Percentiles rank a stretch among this genome's conserved stretches.
phyloP scores from a whole-genome alignment of 2,113 vertebrate genomes.

The Atlantisia rogersi region DNA sequence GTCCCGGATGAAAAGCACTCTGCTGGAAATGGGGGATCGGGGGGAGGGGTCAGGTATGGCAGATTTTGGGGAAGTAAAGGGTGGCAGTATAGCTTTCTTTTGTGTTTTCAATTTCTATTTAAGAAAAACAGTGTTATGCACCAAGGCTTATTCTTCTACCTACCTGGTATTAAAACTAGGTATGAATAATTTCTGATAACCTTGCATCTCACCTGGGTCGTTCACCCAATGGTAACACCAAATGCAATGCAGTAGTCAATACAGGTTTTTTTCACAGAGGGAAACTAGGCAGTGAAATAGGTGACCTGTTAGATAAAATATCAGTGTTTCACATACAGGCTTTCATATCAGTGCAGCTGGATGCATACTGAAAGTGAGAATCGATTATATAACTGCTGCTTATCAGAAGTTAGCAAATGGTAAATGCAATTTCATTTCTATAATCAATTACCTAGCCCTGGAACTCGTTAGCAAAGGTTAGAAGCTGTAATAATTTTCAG shows the following conservation, averaged over 20 bases:
- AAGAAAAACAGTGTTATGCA: neutral
- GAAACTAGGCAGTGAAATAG: slow-evolving; percentile 11
- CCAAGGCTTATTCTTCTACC: neutral
- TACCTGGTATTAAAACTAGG: neutral
- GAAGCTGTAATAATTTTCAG: slow-evolving; percentile 23
- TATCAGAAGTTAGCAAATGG: slow-evolving; percentile 42
- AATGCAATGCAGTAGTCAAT: neutral
- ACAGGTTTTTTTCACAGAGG: neutral
- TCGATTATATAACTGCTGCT: slow-evolving; percentile 13
- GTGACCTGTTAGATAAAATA: neutral
- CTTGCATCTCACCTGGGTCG: neutral
- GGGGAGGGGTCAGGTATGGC: neutral
- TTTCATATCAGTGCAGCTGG: neutral
- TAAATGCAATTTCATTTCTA: slow-evolving; percentile 36
- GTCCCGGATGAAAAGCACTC: neutral
- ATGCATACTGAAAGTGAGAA: neutral
- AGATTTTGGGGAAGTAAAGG: neutral
- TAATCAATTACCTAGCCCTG: slow-evolving; percentile 18
- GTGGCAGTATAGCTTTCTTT: neutral
- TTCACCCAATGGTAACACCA: neutral
- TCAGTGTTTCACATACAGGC: neutral
- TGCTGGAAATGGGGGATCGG: too few relatives aligned
- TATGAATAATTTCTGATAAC: neutral
- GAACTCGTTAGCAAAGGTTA: slow-evolving; percentile 42
- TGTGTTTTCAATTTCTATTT: neutral